phyloP scores from a whole-genome alignment of 23 tunicate species.

The Corella eumyota region DNA sequence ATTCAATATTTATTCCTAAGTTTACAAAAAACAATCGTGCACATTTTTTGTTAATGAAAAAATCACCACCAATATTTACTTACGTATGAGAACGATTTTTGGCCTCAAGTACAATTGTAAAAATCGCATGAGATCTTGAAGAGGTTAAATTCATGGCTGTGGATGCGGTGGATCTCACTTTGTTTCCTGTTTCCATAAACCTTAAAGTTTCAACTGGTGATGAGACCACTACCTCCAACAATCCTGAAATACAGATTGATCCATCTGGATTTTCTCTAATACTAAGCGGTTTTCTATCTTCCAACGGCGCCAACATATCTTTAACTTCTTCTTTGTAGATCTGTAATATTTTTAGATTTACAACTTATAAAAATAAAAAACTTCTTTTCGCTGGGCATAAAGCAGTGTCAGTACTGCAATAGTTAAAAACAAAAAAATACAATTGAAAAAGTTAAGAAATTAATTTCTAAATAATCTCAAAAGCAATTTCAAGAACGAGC shows the following conservation, averaged over 20 bases:
- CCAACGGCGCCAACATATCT: constrained; percentile 44
- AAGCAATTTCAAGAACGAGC: too few species aligned
- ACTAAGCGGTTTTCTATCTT: constrained; percentile 7
- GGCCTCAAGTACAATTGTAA: constrained; percentile 64
- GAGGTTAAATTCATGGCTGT: constrained; percentile 93
- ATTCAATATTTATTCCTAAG: too few species aligned
- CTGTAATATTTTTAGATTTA: too few species aligned
- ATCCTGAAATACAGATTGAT: constrained; percentile 43
- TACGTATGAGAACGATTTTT: constrained; percentile 19
- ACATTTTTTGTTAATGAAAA: too few species aligned
- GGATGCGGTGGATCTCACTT: constrained; percentile 51
- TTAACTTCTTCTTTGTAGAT: constrained; percentile 75
- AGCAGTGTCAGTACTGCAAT: too few species aligned
- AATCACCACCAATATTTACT: constrained; percentile 1
- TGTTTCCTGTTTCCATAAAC: constrained; percentile 69
- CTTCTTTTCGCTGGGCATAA: too few species aligned
- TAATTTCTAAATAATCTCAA: too few species aligned
- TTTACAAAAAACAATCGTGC: too few species aligned
- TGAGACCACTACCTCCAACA: constrained; percentile 52
- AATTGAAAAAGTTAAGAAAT: too few species aligned
- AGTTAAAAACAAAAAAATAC: too few species aligned
- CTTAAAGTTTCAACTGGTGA: constrained; percentile 33
- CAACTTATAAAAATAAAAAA: too few species aligned
- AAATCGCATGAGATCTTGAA: constrained; percentile 90
- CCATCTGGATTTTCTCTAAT: constrained; percentile 82